Base-by-base conservation (phyloP, 2,888 invertebrate species). In the Hylaea fasciaria region DNA sequence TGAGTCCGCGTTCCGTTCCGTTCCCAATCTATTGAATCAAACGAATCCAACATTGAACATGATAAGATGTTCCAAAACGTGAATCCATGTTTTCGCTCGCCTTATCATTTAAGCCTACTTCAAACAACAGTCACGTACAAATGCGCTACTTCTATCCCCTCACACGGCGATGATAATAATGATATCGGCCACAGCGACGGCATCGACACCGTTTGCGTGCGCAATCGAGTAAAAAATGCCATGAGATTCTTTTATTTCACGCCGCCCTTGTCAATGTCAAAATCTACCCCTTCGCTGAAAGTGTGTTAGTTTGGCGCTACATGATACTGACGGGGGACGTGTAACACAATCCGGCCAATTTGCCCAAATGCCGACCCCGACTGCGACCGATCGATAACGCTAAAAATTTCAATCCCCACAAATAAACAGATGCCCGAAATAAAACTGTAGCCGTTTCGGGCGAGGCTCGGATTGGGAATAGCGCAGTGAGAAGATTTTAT, bases 311-410 rank as follows among this genome's bases (percentile, higher is more conserved):
- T 67, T 62, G 60, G 65, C 62, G 66, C 61, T 68, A 67, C 63
- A 64, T 71, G 69, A 70, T 74, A 78, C 75, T 76, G 76, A 75
- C 72, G 71, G 62, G 73, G 73, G 74, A 70, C 70, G 64, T 70
- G 64, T 68, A 68, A 56, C 22, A 60, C 60, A 55, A 52, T 52
- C 61, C 51, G 22, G 51, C 51, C 51, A 40, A 48, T 61, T 56
- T 51, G 61, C 58, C 67, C 35, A 17, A 55, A 60, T 60, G 55
- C 55, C 50, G 37, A 41, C 50, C 49, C 60, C 46, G 46, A 50
- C 44, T 49, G 48, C 51, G 48, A 45, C 41, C 55, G 41, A 66
- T 65, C 60, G 49, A 65, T 66, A 62, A 45, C 59, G 59, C 60
- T 63, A 55, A 63, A 68, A 64, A 63, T 59, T 67, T 65, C 58